Evolutionary conservation across 2,888 invertebrate genomes (phyloP), one percentile per base, ranked within the genome.

Genomic region (Eudemis profundana): DNA sequence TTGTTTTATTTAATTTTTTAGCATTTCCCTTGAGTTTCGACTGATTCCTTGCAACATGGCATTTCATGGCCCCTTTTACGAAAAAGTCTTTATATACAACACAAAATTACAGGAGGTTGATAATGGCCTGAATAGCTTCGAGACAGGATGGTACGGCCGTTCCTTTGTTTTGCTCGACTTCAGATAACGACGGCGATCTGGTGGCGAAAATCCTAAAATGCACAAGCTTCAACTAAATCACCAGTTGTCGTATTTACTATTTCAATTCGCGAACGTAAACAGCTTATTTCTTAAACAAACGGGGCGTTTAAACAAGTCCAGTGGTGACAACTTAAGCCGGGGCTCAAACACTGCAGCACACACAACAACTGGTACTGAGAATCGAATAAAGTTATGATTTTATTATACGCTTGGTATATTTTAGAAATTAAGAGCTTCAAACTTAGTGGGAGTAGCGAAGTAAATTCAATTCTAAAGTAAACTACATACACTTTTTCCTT

Each of bases 261-360:
- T 51, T 15, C 27, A 51, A 44, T 44, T 21, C 56, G 19, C 42
- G 23, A 51, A 33, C 42, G 42, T 51, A 44, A 33, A 57, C 61
- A 44, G 61, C 40, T 50, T 50, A 60, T 60, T 61, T 29, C 27
- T 50, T 29, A 33, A 42, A 61, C 44, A 61, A 61, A 61, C 29
- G 51, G 21, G 10, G 51, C 42, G 50, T 42, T 27, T 21, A 46
- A 21, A 51, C 19, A 46, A 61, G 36, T 23, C 46, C 21, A 4
- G 61, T 19, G 15, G 8, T 36, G 62, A 62, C 62, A 62, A 40
- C 21, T 38, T 62, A 62, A 62, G 51, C 54, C 62, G 1, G 15
- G 12, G 62, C 40, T 15, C 49, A 62, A 62, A 62, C 49, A 62
- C 47, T 27, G 54, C 62, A 14, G 23, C 29, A 38, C 5, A 38